phyloP scores from a whole-genome alignment of 1,140 invertebrate genomes.

The Harpegnathos saltator region DNA sequence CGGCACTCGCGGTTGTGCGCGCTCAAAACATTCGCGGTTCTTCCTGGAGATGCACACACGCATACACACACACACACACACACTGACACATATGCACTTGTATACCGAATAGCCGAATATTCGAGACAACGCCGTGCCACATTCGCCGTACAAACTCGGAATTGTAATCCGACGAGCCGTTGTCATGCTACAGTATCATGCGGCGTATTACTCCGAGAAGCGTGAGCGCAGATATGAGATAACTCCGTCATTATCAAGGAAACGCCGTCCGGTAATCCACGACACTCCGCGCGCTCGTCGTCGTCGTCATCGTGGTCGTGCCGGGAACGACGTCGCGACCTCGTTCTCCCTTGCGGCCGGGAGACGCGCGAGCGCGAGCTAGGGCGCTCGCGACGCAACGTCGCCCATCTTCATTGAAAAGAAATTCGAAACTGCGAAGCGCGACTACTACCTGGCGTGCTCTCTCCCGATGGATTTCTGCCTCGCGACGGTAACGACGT shows the following conservation, averaged over 20 bases:
- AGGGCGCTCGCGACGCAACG: neutral
- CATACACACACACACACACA: no score
- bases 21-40: neutral
- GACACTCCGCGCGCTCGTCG: neutral
- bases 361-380: neutral
- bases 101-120: conserved; percentile 27
- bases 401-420: conserved; percentile 16
- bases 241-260: neutral
- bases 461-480: neutral
- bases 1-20: neutral
- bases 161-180: conserved; percentile 7
- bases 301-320: conserved; percentile 5
- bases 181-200: neutral
- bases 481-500: neutral
- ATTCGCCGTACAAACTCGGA: conserved; percentile 8
- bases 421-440: neutral
- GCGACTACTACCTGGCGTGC: neutral
- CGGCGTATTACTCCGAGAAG: neutral
- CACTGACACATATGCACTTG: no score
- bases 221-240: neutral
- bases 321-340: conserved; percentile 10
- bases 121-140: neutral
- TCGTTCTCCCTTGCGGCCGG: neutral
- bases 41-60: neutral
- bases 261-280: neutral